phyloP scores from a whole-genome alignment of 1,140 invertebrate genomes.

The Pseudomyrmex sp. region DNA sequence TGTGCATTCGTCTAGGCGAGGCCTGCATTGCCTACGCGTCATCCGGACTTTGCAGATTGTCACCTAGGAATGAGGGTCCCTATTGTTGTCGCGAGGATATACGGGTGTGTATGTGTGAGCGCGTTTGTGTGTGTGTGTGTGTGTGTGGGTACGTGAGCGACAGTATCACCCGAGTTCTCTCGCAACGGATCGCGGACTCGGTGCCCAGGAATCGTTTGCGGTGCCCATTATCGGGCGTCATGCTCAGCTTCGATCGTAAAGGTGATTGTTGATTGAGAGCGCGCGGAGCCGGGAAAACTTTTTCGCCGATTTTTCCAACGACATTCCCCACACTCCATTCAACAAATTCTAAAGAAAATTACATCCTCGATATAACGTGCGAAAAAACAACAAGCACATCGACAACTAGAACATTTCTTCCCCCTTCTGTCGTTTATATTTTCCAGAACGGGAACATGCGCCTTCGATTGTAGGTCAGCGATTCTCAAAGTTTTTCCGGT shows the following conservation, averaged over 20 bases:
- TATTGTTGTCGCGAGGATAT: slow-evolving; percentile 61
- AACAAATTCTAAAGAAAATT: slow-evolving; percentile 12
- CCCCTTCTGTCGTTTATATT: slow-evolving; percentile 9
- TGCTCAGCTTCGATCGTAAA: slow-evolving; percentile 72
- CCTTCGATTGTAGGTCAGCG: not conserved
- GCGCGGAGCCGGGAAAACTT: slow-evolving; percentile 38
- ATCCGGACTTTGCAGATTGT: slow-evolving; percentile 63
- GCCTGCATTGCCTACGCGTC: slow-evolving; percentile 79
- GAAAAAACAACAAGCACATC: slow-evolving; percentile 10
- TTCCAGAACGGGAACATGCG: not conserved
- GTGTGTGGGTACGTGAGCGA: slow-evolving; percentile 55
- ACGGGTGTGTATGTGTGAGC: slow-evolving; percentile 55
- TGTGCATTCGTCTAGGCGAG: slow-evolving; percentile 79
- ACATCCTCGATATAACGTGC: not conserved
- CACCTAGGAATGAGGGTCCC: slow-evolving; percentile 65
- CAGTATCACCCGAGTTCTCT: slow-evolving; percentile 74
- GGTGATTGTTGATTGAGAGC: slow-evolving; percentile 67
- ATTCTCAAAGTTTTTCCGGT: slow-evolving; percentile 21
- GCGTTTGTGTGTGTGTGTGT: slow-evolving; percentile 20
- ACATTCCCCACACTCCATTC: not conserved
- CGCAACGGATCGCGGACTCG: slow-evolving; percentile 77
- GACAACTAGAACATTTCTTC: slow-evolving; percentile 35
- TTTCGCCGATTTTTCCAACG: slow-evolving; percentile 5
- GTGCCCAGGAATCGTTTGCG: slow-evolving; percentile 72
- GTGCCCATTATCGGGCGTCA: slow-evolving; percentile 74